Base-by-base conservation (phyloP, 2,888 invertebrate species). In the Nomada lathburiana region DNA sequence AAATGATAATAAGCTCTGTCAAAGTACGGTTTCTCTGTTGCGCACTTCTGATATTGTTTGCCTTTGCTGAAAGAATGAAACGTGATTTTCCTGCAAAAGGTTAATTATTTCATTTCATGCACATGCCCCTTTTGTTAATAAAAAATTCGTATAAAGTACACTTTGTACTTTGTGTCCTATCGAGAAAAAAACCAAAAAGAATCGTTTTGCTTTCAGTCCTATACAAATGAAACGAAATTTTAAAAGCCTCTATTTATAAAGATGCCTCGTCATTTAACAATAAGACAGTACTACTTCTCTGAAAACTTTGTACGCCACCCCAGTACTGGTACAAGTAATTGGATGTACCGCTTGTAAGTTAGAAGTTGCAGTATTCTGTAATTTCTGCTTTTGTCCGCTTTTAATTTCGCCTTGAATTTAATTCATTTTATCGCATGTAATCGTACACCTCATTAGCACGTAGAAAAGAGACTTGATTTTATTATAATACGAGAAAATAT, bases 1-100 rank as follows among this genome's bases (percentile, higher is more conserved):
- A 36, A 36, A 36, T 36, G 29, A 13, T 63, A 42, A 68, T 44
- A 18, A 4, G 18, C 3, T 52, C 26, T 42, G 59, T 60, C 57
- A 69, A 23, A 73, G 57, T 77, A 57, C 69, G 69, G 52, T 70
- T 84, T 80, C 23, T n/a, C 36, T 7, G 7, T 36, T 36, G 9
- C 36, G 36, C 36, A 7, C 36, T 5, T 36, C 7, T 36, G 1
- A 36, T 36, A 36, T 36, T 36, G 5, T 7, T 36, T 7, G 7
- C 5, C 7, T 7, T 36, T 36, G 7, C 7, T 7, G 36, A 0
- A 36, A 7, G 36, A 36, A 36, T 1, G 36, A 36, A 5, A 36
- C 36, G 36, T 5, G 36, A 7, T 36, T 36, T 36, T 36, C 5
- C 5, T 5, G 7, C 36, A 1, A 36, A 7, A 36, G 36, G 36